Evolutionary conservation across 2,888 invertebrate species (phyloP).

Genomic region (Drosophila algonquin): DNA sequence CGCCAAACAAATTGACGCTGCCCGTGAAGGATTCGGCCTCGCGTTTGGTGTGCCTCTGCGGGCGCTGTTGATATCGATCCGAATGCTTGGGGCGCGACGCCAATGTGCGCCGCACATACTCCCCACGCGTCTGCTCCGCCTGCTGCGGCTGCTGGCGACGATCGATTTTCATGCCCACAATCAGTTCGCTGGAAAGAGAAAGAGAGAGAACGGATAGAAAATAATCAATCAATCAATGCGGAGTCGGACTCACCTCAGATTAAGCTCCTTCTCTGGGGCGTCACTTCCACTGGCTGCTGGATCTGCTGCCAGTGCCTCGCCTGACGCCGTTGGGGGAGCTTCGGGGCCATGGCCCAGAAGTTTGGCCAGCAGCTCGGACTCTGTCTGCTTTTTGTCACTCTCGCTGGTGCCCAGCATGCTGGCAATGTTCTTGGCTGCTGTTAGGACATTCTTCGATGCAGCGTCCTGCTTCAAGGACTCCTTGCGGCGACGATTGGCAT

Average conservation of each 20-base stretch:
- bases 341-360: slow-evolving; percentile 85
- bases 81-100: slow-evolving; percentile 48
- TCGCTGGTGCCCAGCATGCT: slow-evolving; percentile 87
- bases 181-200: slow-evolving; percentile 86
- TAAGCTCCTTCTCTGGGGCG: slow-evolving; percentile 62
- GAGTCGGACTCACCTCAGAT: slow-evolving; percentile 65
- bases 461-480: slow-evolving; percentile 62
- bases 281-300: background rate
- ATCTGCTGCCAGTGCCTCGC: slow-evolving; percentile 3
- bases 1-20: slow-evolving; percentile 87
- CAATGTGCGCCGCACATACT: slow-evolving; percentile 83
- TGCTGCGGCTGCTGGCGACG: slow-evolving; percentile 79
- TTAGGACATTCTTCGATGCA: slow-evolving; percentile 70
- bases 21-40: slow-evolving; percentile 79
- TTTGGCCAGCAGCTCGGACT: slow-evolving; percentile 89
- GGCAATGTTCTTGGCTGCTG: slow-evolving; percentile 90
- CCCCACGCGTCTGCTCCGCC: slow-evolving; percentile 72
- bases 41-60: slow-evolving; percentile 61
- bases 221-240: background rate
- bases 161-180: slow-evolving; percentile 92
- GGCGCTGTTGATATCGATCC: slow-evolving; percentile 45
- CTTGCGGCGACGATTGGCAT: slow-evolving; percentile 64
- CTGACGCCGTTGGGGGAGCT: background rate
- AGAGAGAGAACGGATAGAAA: background rate
- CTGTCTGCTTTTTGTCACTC: slow-evolving; percentile 87